Evolutionary conservation across 23 tunicate species (phyloP), one percentile per base, ranked within the genome.

Genomic region (Diplosoma virens): DNA sequence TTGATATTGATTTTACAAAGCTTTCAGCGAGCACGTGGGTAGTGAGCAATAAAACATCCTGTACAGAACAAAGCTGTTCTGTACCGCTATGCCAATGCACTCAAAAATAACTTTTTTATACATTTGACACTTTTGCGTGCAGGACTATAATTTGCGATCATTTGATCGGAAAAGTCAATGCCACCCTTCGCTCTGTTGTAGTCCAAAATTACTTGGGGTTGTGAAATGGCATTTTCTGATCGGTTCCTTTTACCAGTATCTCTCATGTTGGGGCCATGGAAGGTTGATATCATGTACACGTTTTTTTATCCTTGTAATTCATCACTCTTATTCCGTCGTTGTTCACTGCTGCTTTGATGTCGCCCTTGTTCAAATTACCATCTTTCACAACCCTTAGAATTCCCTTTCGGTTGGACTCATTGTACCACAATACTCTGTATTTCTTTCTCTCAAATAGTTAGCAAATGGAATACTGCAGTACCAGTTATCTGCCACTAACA

Each of bases 101-200:
- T 61, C 35, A 61, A 61, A 61, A 9, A 61, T 26, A 29, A 61
- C 35, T 61, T 27, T 61, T 61, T 35, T 61, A 6, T 61, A 61
- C 69, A 34, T 27, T 61, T 61, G 28, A 35, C 28, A 34, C 11
- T 35, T 61, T 61, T 61, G 6, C 69, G 34, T 27, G 69, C 69
- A 5, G 69, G 69, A 29, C 69, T 61, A 35, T 61, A 61, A 29
- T 61, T 27, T 26, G 69, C 34, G 69, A 61, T 61, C 35, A 61
- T 61, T 61, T 61, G 34, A 29, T 61, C 69, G 9, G 69, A 61
- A 26, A 61, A 61, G 23, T 55, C 69, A 61, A 61, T 61, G 34
- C 69, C 69, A 26, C 69, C 69, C 35, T 61, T 61, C 35, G 35
- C 69, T 61, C 69, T 61, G 69, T 61, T 61, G 69, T 61, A 61